Percentiles rank a stretch among this genome's conserved stretches.
These are phyloP conservation scores for Dicaeum eximium DNA, from an alignment of 2,113 vertebrate species.

Conservation along the genomic window DNA sequence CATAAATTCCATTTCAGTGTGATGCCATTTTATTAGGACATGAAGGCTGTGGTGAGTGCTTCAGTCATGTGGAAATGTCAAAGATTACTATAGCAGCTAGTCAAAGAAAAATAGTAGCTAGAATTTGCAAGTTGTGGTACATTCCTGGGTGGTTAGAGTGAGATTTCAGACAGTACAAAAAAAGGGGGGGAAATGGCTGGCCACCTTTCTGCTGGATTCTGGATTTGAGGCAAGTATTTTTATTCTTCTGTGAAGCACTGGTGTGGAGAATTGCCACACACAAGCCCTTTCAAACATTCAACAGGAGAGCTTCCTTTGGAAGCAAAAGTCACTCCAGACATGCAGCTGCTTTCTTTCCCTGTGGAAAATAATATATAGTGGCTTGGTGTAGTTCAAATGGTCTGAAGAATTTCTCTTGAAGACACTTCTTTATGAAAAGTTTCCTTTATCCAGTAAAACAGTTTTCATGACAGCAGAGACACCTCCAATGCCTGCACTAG, in stretches of 20 bases:
- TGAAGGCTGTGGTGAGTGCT: background rate
- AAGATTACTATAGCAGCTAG: background rate
- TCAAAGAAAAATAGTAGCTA: background rate
- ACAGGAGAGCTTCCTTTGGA: background rate
- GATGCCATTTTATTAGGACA: background rate
- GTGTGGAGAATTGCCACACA: background rate
- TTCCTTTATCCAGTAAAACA: background rate
- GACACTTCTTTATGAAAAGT: background rate
- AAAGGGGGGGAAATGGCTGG: rapidly evolving
- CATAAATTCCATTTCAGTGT: background rate
- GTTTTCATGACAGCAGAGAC: background rate
- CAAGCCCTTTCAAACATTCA: background rate
- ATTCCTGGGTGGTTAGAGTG: background rate
- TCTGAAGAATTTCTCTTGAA: background rate
- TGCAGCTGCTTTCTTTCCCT: background rate
- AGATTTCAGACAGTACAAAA: background rate
- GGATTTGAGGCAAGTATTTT: background rate
- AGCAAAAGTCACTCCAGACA: background rate
- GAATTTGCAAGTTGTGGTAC: background rate
- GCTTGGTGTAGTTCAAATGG: background rate
- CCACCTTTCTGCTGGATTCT: background rate
- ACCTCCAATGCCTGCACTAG: background rate
- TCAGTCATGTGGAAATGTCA: background rate
- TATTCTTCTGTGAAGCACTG: background rate
- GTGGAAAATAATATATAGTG: background rate